Percentiles rank a stretch among this genome's conserved stretches.
These are phyloP conservation scores for Otis tarda DNA, from an alignment of 2,113 vertebrate genomes.

Conservation along the genomic window DNA sequence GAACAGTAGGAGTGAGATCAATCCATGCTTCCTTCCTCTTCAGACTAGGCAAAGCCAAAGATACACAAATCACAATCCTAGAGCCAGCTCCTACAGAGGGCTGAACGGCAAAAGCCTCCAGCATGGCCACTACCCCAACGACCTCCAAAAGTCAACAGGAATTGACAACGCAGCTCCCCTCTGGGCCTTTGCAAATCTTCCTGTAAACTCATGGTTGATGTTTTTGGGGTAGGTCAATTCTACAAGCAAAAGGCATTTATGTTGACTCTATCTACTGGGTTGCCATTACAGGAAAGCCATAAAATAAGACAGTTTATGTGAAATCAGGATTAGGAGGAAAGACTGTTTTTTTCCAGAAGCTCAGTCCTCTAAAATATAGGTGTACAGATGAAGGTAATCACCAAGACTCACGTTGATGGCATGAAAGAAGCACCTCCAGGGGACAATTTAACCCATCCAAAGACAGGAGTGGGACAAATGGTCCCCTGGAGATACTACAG, in stretches of 20 bases:
- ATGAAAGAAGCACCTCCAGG: neutral
- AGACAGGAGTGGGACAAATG: neutral
- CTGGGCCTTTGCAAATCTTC: neutral
- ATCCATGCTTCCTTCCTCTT: slow-evolving; percentile 10
- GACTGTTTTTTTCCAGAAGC: neutral
- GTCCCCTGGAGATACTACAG: neutral
- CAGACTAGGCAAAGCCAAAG: neutral
- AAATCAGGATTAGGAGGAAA: neutral
- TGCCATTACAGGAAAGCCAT: neutral
- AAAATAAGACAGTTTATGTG: neutral
- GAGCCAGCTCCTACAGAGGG: neutral
- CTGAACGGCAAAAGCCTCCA: neutral
- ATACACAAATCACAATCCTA: neutral
- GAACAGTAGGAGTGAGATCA: neutral
- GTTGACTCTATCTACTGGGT: neutral
- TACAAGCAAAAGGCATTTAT: neutral
- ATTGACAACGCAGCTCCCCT: neutral
- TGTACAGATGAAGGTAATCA: neutral
- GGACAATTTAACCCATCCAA: neutral
- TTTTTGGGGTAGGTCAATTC: neutral
- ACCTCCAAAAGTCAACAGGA: neutral
- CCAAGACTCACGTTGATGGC: neutral
- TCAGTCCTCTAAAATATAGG: neutral
- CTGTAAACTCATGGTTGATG: neutral
- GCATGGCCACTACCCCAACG: neutral